These are phyloP conservation scores for Tetragnatha montana DNA, from an alignment of 2,888 invertebrate genomes.

Conservation along the genomic window DNA sequence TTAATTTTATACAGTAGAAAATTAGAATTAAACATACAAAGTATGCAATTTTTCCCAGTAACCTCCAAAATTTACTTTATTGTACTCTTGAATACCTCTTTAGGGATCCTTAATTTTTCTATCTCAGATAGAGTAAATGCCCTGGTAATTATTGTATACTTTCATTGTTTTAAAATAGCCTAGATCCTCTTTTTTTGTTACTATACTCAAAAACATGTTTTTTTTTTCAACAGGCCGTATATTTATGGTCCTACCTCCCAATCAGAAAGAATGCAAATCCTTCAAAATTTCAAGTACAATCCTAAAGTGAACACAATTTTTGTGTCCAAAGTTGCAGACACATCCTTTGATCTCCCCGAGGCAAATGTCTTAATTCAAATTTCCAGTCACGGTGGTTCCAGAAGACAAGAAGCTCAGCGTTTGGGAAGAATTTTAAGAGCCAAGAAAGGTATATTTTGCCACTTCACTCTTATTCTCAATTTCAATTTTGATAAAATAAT, in stretches of 20 bases:
- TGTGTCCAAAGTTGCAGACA: constrained; percentile 99
- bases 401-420: constrained; percentile 98
- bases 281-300: constrained; percentile 99
- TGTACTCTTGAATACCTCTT: too few relatives aligned
- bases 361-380: constrained; percentile 99
- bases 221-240: constrained; percentile 82
- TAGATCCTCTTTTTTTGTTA: too few relatives aligned
- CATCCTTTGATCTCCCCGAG: constrained; percentile 99
- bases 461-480: not conserved
- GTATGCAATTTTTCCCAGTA: too few relatives aligned
- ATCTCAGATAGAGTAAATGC: too few relatives aligned
- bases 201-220: not conserved
- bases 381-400: constrained; percentile 98
- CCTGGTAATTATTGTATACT: too few relatives aligned
- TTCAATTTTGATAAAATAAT: too few relatives aligned
- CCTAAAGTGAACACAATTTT: constrained; percentile 99
- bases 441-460: constrained; percentile 83
- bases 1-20: too few relatives aligned
- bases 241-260: constrained; percentile 98
- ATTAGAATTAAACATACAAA: too few relatives aligned
- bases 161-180: too few relatives aligned
- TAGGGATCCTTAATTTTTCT: too few relatives aligned
- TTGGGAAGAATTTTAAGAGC: constrained; percentile 96
- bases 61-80: too few relatives aligned
- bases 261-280: constrained; percentile 95